Base-by-base conservation (phyloP, 2,113 vertebrate genomes). In the Gadus chalcogrammus region DNA sequence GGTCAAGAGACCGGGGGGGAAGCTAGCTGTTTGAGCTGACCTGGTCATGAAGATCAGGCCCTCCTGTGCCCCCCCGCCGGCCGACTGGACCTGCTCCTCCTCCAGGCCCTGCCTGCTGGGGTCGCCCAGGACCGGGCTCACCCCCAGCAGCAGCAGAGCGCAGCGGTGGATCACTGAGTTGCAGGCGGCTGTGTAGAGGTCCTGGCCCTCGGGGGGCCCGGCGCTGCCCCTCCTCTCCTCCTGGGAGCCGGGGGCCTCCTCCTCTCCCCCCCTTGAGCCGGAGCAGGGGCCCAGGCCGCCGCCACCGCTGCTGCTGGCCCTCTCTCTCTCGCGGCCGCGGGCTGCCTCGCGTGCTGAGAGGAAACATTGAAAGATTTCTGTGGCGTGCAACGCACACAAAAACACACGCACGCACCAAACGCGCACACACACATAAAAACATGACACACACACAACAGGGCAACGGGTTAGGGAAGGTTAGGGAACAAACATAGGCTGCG, bases 311-410 rank as follows among this genome's bases (percentile, higher is more conserved):
- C 86, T 93, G 85, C 82, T 85, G 81, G 94, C 85, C 69, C 95
- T 92, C 85, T 98, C 96, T 70, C 95, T 88, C 64, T 98, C 97
- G 71, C 95, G 93, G 70, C 94, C 94, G 81, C 95, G 94, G 71
- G 95, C 95, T 73, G 95, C 94, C 82, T 99, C 97, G 84, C 97
- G 94, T 78, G 95, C 96, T 94, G 97, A 99, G 91, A 99, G 95
- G 91, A 99, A 99, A 96, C 97, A 99, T 87, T 98, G 96, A 95
- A 98, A 98, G 90, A 99, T 98, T 97, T 99, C 96, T 99, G 94
- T 90, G 93, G 92, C 81, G 77, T 88, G 88, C 87, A 88, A 91
- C 87, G 93, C 89, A 93, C 91, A 91, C 91, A 93, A 72, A 84
- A 53, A 79, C 67, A 79, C 55, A 76, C 13, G 71, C 61, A 71